Conservation (phyloP, 2,113 vertebrate genomes). For the Lonchura striata region DNA sequence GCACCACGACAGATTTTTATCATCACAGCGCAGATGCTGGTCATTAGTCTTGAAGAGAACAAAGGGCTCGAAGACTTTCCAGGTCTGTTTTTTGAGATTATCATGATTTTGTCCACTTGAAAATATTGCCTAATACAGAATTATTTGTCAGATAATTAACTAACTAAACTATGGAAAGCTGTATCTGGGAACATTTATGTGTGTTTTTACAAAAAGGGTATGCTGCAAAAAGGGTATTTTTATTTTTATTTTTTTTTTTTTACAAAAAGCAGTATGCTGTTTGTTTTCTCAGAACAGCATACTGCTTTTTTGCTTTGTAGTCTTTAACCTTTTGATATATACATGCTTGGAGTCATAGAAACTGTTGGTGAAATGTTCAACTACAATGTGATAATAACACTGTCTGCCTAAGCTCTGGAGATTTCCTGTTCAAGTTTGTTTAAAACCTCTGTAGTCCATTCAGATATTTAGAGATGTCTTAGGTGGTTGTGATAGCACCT, state of each 20-base stretch:
- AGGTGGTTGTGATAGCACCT: not conserved
- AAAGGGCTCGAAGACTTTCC: slow-evolving; percentile 83
- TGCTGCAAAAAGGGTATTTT: too few species aligned
- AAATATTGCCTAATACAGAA: not conserved
- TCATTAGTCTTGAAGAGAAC: slow-evolving; percentile 82
- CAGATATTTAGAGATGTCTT: not conserved
- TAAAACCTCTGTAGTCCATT: not conserved
- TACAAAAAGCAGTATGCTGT: too few species aligned
- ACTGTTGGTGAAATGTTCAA: not conserved
- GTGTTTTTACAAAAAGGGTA: not conserved
- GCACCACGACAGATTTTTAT: slow-evolving; percentile 86
- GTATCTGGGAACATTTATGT: not conserved
- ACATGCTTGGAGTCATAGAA: not conserved
- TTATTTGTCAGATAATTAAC: not conserved
- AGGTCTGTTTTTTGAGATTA: slow-evolving; percentile 72
- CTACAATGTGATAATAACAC: not conserved
- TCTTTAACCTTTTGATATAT: not conserved
- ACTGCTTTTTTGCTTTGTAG: not conserved
- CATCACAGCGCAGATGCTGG: slow-evolving; percentile 78
- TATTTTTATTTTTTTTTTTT: too few species aligned
- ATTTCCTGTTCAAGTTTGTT: not conserved
- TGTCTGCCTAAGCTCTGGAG: not conserved
- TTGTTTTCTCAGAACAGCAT: not conserved
- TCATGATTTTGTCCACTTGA: not conserved
- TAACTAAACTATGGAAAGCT: not conserved